Evolutionary conservation across 2,888 invertebrate genomes (phyloP).

Genomic region (Drosophila nr. perissopoda): DNA sequence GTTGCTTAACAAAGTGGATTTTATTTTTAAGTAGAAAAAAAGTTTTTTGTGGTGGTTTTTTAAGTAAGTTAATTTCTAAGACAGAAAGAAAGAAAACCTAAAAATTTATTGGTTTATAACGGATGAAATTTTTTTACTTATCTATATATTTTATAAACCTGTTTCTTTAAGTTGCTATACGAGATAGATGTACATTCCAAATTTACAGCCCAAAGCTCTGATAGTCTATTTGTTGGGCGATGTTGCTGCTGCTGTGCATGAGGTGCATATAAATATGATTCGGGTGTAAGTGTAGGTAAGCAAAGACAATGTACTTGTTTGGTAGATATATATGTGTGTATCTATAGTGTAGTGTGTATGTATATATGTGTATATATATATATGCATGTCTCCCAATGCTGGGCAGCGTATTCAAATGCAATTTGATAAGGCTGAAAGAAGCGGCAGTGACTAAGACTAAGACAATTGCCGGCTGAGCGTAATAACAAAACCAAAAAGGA

Average conservation of each 20-base stretch:
- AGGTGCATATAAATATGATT: constrained; percentile 19
- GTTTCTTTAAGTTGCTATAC: background rate
- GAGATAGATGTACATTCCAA: background rate
- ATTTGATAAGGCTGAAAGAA: constrained; percentile 40
- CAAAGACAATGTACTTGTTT: background rate
- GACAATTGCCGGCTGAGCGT: constrained; percentile 32
- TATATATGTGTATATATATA: background rate
- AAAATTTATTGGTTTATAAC: background rate
- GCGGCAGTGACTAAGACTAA: constrained; percentile 14
- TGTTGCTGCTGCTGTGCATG: background rate
- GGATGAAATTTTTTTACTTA: background rate
- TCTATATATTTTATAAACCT: background rate
- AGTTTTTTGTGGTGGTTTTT: background rate
- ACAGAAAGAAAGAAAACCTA: background rate
- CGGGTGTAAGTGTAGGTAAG: background rate
- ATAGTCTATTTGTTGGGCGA: constrained; percentile 1
- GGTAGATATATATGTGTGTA: background rate
- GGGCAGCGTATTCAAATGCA: constrained; percentile 15
- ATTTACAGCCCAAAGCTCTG: background rate
- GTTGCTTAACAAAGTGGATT: background rate
- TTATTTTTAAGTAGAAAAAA: background rate
- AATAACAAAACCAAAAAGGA: constrained; percentile 53
- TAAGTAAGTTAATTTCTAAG: background rate
- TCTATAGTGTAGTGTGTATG: background rate
- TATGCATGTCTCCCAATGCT: constrained; percentile 1